Conservation (phyloP, 2,113 vertebrate species). For the Dryoscopus gambensis region DNA sequence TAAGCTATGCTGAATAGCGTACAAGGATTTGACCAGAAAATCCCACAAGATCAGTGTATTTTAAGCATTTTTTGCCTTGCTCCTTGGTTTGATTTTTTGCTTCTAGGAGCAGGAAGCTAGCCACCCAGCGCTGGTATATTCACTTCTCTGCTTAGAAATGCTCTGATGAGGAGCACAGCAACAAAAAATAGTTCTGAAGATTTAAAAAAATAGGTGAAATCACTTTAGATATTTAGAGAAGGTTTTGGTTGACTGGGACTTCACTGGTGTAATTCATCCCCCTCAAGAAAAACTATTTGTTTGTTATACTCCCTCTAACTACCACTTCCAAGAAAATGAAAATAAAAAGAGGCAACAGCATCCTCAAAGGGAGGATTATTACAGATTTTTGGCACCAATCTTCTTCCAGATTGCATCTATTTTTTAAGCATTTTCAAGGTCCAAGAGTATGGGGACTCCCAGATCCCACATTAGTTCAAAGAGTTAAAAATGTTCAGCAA, state of each 20-base stretch:
- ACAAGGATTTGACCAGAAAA: background rate
- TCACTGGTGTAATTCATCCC: background rate
- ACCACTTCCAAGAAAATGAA: slow-evolving; percentile 15
- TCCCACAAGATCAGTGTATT: background rate
- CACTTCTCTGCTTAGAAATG: background rate
- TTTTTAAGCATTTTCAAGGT: slow-evolving; percentile 67
- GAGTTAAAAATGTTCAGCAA: slow-evolving; percentile 68
- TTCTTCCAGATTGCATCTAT: slow-evolving; percentile 53
- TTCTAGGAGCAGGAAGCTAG: background rate
- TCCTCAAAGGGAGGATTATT: slow-evolving; percentile 36
- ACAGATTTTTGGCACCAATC: slow-evolving; percentile 25
- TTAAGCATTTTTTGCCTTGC: background rate
- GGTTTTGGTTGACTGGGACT: background rate
- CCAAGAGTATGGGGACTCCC: slow-evolving; percentile 8
- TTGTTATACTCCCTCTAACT: background rate
- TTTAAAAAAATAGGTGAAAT: background rate
- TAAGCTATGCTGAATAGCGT: fast-evolving
- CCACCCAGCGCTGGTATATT: background rate
- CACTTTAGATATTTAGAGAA: background rate
- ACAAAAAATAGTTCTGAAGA: background rate
- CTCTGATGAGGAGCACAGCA: background rate
- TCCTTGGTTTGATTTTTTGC: background rate
- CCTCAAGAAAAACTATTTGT: background rate
- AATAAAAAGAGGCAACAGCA: background rate
- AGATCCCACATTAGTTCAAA: slow-evolving; percentile 57